Evolutionary conservation across 2,888 invertebrate genomes (phyloP), one percentile per base, ranked within the genome.

Genomic region (Listrodromus nycthemerus): DNA sequence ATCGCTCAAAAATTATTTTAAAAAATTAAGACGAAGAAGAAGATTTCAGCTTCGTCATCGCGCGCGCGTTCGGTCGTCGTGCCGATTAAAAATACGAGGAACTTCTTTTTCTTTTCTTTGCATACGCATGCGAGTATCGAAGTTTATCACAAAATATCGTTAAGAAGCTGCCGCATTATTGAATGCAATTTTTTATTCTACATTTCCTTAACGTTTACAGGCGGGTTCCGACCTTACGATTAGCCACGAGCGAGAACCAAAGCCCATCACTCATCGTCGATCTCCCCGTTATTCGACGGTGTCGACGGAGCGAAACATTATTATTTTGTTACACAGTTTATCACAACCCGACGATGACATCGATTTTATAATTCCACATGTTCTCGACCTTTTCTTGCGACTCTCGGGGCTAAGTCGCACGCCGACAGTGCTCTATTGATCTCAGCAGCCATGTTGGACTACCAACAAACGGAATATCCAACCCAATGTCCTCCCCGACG

Each of bases 381-480:
- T 58, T 66, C 30, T 50, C 67, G 58, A 77, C 45, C 19, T 58
- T 61, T 16, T 81, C 41, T 45, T 45, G 27, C 21, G 33, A 48
- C 45, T 78, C 48, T 75, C 66, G 66, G 45, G 52, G 82, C 55
- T 77, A 85, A 88, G 88, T 83, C 80, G 77, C 87, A 87, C 88
- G 80, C 86, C 87, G 88, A 88, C 87, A 88, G 87, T 88, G 88
- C 76, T 85, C 86, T 91, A 91, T 91, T 85, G 91, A 91, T 91
- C 80, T 86, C 86, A 86, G 88, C 89, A 85, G 90, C 91, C 91
- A 91, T 91, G 83, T 91, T 91, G 86, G 86, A 83, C 55, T 24
- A 1, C 10, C 21, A 55, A 10, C 30, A 27, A 13, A n/a, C 50
- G n/a, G 30, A 52, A 45, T 71, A 45, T 16, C 66, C 66, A 27